Evolutionary conservation across 2,797 vertebrate genomes (phyloP), one percentile per base, ranked within the genome.

Genomic region (Taeniopygia guttata): DNA sequence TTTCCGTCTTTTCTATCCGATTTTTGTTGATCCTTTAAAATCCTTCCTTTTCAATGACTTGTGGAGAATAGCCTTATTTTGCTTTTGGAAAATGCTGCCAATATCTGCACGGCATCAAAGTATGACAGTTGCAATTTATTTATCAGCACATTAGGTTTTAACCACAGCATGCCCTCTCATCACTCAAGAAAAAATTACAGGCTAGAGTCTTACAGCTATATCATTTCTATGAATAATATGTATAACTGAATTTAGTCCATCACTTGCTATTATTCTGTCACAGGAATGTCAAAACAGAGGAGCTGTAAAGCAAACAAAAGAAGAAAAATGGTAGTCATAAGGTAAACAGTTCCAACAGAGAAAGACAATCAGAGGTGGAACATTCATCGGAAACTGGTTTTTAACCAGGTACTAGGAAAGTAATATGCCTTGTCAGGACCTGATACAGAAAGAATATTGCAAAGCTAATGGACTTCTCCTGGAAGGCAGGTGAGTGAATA

Each of bases 41-140:
- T 85, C 32, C 32, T 84, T 13, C 20, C 23, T 25, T 51, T 79
- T 92, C 86, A 87, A 66, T 87, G 78, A 54, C 58, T 88, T 72
- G 51, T 86, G 86, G 75, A 81, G 89, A 96, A 94, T 89, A 66
- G 42, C 70, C 38, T 55, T 70, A 38, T 84, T 51, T 84, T 62
- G 72, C 62, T 83, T 95, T 79, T 76, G 34, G 64, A 81, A 89
- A 62, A 84, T 30, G 45, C 59, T 92, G 73, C 69, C 84, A 86
- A 54, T 91, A 81, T 73, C 92, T 69, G 34, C 64, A 52, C 0
- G 2, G 66, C 62, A 76, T 77, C 66, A 63, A 58, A 89, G 36
- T 52, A 55, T 86, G 92, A 91, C 84, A 94, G 84, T 52, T 85
- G 89, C 84, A 95, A 96, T 96, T 91, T 93, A 70, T 94, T 94